Conservation (phyloP, 2,888 invertebrate species). For the Mactromeris polynyma region DNA sequence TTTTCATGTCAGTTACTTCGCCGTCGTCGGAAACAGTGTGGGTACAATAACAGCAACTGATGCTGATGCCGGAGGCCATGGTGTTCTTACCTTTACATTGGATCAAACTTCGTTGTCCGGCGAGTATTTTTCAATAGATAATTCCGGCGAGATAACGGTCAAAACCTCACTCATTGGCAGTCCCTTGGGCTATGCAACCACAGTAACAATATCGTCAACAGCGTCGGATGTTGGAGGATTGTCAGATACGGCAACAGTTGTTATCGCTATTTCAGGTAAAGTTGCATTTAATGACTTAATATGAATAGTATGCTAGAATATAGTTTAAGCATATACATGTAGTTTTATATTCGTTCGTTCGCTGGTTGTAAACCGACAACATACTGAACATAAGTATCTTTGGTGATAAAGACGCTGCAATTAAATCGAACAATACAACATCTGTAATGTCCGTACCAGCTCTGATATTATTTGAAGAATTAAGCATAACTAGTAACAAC, state of each 20-base stretch:
- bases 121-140: slow-evolving; percentile 54
- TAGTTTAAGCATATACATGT: no score
- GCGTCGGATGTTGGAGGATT: slow-evolving; percentile 42
- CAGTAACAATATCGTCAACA: slow-evolving; percentile 27
- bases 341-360: no score
- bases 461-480: no score
- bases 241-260: slow-evolving; percentile 30
- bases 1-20: slow-evolving; percentile 57
- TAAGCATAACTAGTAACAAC: no score
- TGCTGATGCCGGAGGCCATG: slow-evolving; percentile 56
- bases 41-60: slow-evolving; percentile 61
- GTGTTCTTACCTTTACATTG: slow-evolving; percentile 47
- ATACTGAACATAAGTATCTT: no score
- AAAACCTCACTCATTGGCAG: slow-evolving; percentile 35
- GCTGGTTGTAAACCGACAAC: no score
- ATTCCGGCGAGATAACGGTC: slow-evolving; percentile 55
- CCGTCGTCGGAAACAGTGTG: slow-evolving; percentile 45
- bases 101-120: slow-evolving; percentile 49
- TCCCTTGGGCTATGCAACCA: slow-evolving; percentile 22
- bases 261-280: slow-evolving; percentile 51
- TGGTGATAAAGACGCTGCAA: no score
- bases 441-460: no score
- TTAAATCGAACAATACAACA: no score
- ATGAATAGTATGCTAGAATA: no score
- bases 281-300: no score